Evolutionary conservation across 2,888 invertebrate species (phyloP), one percentile per base, ranked within the genome.

Genomic region (Nomada lathburiana): DNA sequence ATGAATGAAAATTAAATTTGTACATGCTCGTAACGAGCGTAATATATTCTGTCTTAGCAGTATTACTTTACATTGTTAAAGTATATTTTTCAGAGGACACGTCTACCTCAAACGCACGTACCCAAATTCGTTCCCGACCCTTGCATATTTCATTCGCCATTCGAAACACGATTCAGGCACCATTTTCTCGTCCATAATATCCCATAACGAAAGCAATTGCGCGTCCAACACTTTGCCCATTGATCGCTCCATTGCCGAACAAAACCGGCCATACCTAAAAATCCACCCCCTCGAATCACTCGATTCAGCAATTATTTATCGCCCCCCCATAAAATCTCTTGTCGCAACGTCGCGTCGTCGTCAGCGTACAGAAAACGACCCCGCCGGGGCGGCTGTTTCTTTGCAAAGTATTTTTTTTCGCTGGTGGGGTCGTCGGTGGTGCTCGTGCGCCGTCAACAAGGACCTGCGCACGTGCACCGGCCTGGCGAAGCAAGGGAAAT

Each of bases 381-480:
- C 18, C 23, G 7, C 16, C 52, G 36, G 20, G 47, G 9, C 0
- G 18, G 47, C 11, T 9, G 23, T 70, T 67, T 67, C 63, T 47
- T 29, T 11, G 5, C 18, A 70, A 69, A 64, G 62, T 47, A 26
- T 63, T 64, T 50, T 70, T 70, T 26, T 53, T 23, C 42, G 44
- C 16, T 23, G 57, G 53, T 23, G 70, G 60, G 44, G 42, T 16
- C 52, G 44, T 18, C 23, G 42, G 4, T 63, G 67, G 53, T 68
- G 83, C 78, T 69, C 83, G 76, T 83, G 81, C 88, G 75, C 83
- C 69, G 72, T 13, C 55, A 36, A 52, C 73, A 86, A 81, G 69
- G 81, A 83, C 76, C 70, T 84, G 88, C 86, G 88, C 89, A 86
- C 80, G 83, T 84, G 87, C 77, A 47, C 76, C 73, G 80, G 67